Base-by-base conservation (phyloP, 2,888 invertebrate species). In the Norana najaformis region DNA sequence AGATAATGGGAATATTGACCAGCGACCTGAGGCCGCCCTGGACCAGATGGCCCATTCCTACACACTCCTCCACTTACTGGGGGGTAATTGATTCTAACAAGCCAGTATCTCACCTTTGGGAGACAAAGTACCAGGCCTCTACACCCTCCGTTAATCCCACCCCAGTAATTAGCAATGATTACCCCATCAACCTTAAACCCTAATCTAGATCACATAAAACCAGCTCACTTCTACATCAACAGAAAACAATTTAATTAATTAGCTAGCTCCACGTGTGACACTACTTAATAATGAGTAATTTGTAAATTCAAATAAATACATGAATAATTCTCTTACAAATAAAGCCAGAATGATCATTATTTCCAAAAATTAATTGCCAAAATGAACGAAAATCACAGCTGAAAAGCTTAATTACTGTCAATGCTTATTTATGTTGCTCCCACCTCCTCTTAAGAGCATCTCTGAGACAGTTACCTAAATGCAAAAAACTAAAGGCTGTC, bases 1-100 rank as follows among this genome's bases (percentile, higher is more conserved):
- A 69, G 69, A 69, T 69, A 69, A 69, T 69, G 69, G n/a, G n/a
- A 69, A 69, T 69, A 69, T 69, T 69, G 69, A 69, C 69, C 69
- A 69, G n/a, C 30, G 69, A 69, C 69, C 69, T 69, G 69, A 69
- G 69, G 69, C 69, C 69, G 69, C 69, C 69, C 69, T 69, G 69
- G 69, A n/a, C 69, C 69, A 69, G 30, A 69, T 69, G 69, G 69
- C n/a, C 69, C 69, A n/a, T 69, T n/a, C 69, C 69, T 16, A 69
- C n/a, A n/a, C n/a, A n/a, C 11, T n/a, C 69, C 69, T 69, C 16
- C 30, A 69, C 69, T n/a, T n/a, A 69, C 69, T n/a, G n/a, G 69
- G 8, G 69, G 30, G 69, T 69, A 69, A 69, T 69, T 69, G 69
- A 69, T 69, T 69, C 69, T 8, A n/a, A 69, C n/a, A n/a, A 69